Conservation (phyloP, 1,140 invertebrate species). For the Drosophila nannoptera region DNA sequence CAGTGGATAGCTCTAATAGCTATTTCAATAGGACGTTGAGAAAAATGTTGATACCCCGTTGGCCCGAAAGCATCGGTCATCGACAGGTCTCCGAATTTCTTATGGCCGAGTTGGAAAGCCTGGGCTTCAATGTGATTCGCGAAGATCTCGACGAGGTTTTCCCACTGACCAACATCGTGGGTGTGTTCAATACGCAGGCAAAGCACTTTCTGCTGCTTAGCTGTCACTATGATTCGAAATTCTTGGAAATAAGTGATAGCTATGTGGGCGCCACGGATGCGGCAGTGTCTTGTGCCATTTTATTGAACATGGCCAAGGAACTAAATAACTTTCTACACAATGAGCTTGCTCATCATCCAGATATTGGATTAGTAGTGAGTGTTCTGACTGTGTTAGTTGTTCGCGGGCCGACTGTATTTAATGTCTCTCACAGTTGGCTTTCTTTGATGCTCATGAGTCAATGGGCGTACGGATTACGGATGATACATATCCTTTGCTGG, state of each 20-base stretch:
- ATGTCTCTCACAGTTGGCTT: slow-evolving; percentile 10
- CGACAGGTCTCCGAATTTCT: slow-evolving; percentile 84
- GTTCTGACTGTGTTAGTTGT: too few species aligned
- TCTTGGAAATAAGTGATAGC: background rate
- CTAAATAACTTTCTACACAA: slow-evolving; percentile 5
- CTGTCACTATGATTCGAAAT: slow-evolving; percentile 33
- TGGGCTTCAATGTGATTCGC: background rate
- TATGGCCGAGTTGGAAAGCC: background rate
- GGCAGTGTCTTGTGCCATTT: slow-evolving; percentile 24
- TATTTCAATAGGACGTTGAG: slow-evolving; percentile 83
- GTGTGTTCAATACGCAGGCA: slow-evolving; percentile 9
- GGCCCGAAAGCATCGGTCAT: slow-evolving; percentile 85
- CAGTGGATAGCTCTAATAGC: slow-evolving; percentile 80
- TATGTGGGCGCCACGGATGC: slow-evolving; percentile 29
- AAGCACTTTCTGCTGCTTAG: slow-evolving; percentile 20
- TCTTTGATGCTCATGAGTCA: slow-evolving; percentile 31
- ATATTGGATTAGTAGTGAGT: slow-evolving; percentile 29
- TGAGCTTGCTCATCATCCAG: background rate
- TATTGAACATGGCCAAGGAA: slow-evolving; percentile 10
- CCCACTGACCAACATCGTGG: slow-evolving; percentile 17
- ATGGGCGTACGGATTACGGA: background rate
- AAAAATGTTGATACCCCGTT: slow-evolving; percentile 85
- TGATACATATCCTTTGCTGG: slow-evolving; percentile 5
- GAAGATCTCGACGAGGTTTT: slow-evolving; percentile 1
- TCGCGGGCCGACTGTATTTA: background rate